Evolutionary conservation across 1,140 invertebrate species (phyloP).

Genomic region (Lordiphosa stackelbergi): DNA sequence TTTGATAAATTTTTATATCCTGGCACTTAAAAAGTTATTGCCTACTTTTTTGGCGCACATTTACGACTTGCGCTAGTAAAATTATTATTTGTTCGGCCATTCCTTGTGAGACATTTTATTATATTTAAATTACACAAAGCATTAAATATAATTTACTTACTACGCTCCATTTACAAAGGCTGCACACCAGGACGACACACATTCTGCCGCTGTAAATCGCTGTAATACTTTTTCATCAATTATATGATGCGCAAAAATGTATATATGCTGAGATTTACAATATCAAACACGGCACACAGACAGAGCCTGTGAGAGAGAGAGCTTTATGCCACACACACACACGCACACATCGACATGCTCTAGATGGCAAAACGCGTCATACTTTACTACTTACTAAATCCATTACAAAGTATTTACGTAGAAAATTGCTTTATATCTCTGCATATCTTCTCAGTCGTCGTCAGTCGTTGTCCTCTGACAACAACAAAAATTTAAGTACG

Average conservation of each 20-base stretch:
- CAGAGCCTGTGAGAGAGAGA: conserved; percentile 26
- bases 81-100: conserved; percentile 47
- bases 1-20: too few species aligned
- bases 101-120: conserved; percentile 47
- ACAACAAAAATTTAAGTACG: conserved; percentile 62
- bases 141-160: conserved; percentile 74
- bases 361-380: conserved; percentile 71
- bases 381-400: conserved; percentile 76
- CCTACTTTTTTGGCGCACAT: background rate
- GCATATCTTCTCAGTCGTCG: conserved; percentile 63
- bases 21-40: too few species aligned
- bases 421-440: conserved; percentile 76
- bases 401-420: conserved; percentile 76
- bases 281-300: conserved; percentile 58
- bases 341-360: conserved; percentile 56
- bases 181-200: conserved; percentile 20
- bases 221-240: conserved; percentile 75
- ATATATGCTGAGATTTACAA: conserved; percentile 70
- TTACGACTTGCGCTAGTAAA: conserved; percentile 47
- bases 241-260: conserved; percentile 70
- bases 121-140: conserved; percentile 75
- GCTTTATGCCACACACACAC: conserved; percentile 28
- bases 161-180: conserved; percentile 73
- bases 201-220: conserved; percentile 62
- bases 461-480: conserved; percentile 27